Evolutionary conservation across 2,888 invertebrate genomes (phyloP).

Genomic region (Acrobasis repandana): DNA sequence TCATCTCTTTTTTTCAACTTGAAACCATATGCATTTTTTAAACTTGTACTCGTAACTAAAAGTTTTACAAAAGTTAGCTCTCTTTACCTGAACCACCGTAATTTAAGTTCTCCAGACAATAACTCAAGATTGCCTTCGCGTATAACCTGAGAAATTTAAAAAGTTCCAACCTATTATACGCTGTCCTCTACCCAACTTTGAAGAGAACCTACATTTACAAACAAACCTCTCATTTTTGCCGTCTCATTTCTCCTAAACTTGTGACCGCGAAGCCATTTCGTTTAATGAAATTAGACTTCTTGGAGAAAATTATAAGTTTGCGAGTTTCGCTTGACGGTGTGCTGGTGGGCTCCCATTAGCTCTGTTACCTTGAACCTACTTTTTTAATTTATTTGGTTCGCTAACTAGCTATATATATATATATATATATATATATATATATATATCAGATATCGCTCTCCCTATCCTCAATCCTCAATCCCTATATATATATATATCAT

Average conservation of each 20-base stretch:
- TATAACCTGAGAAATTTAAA: background rate
- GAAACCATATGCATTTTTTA: too few species aligned
- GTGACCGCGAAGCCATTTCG: constrained; percentile 13
- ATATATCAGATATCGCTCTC: too few species aligned
- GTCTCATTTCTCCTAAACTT: constrained; percentile 16
- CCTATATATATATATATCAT: too few species aligned
- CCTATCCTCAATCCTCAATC: too few species aligned
- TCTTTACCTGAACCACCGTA: background rate
- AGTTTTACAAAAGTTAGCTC: too few species aligned
- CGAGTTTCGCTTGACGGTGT: constrained; percentile 8
- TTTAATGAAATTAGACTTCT: constrained; percentile 24
- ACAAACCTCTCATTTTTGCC: constrained; percentile 10
- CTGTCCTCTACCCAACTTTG: background rate
- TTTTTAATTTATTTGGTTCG: too few species aligned
- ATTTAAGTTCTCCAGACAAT: background rate
- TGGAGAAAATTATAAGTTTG: constrained; percentile 38
- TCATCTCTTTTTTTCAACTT: too few species aligned
- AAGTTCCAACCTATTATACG: background rate
- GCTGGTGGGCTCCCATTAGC: constrained; percentile 34
- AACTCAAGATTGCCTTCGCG: background rate
- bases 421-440: too few species aligned
- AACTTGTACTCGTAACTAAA: too few species aligned
- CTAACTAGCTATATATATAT: too few species aligned
- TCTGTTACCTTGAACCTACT: background rate
- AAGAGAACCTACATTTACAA: constrained; percentile 13